Conservation (phyloP, 2,113 vertebrate genomes). For the Eudyptes chrysolophus region DNA sequence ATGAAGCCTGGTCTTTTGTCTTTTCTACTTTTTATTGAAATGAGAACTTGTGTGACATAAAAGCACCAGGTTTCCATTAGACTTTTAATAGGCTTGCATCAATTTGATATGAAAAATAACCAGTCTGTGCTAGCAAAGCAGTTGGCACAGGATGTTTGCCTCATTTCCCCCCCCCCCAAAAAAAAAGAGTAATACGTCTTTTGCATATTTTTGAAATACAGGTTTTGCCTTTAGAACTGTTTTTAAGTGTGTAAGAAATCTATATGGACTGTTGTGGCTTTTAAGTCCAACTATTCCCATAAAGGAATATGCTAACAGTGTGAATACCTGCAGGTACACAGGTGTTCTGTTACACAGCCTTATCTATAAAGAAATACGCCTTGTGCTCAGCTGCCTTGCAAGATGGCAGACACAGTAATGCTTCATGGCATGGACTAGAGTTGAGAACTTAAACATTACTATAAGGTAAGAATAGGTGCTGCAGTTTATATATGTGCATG, state of each 20-base stretch:
- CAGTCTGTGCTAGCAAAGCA: not conserved
- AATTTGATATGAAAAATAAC: not conserved
- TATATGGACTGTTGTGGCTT: not conserved
- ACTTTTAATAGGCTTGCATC: not conserved
- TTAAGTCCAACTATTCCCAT: not conserved
- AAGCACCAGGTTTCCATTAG: not conserved
- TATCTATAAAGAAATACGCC: not conserved
- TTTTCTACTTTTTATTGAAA: not conserved
- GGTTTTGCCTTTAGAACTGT: not conserved
- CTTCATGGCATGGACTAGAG: not conserved
- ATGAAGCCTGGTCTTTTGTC: not conserved
- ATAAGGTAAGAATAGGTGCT: not conserved
- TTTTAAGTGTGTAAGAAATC: not conserved
- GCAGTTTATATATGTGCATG: not conserved
- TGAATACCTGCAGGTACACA: not conserved
- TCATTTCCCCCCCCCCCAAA: not conserved
- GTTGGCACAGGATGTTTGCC: rapidly evolving
- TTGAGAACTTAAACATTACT: not conserved
- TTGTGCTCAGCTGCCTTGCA: not conserved
- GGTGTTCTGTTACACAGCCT: not conserved
- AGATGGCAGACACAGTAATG: not conserved
- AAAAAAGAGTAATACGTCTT: not conserved
- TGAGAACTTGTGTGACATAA: not conserved
- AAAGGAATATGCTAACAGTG: not conserved
- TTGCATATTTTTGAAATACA: not conserved